These are phyloP conservation scores for Callipepla squamata DNA, from an alignment of 2,113 vertebrate species.

Conservation along the genomic window DNA sequence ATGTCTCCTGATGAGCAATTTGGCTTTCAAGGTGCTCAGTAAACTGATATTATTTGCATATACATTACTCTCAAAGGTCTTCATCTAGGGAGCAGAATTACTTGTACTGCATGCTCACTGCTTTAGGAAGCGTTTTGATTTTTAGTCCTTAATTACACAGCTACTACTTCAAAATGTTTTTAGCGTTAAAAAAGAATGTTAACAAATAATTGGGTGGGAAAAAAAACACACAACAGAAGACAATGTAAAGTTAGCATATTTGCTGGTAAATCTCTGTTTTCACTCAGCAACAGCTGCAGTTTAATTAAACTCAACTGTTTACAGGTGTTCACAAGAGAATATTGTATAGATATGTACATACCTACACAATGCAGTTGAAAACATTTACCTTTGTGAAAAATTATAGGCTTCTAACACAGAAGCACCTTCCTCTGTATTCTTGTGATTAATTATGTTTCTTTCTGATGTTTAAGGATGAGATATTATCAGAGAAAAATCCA, in stretches of 20 bases:
- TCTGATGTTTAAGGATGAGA: slow-evolving; percentile 40
- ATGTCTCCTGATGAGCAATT: slow-evolving; percentile 52
- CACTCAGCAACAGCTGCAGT: slow-evolving; percentile 48
- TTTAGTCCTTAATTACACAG: slow-evolving; percentile 50
- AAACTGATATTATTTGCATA: slow-evolving; percentile 58
- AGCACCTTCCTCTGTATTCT: not conserved
- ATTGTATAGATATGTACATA: not conserved
- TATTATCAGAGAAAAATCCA: slow-evolving; percentile 39
- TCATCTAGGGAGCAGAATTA: slow-evolving; percentile 19
- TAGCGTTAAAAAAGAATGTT: slow-evolving; percentile 20
- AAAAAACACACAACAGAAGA: not conserved
- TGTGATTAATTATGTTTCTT: slow-evolving; percentile 37
- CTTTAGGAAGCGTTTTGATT: slow-evolving; percentile 44
- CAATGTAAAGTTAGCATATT: slow-evolving; percentile 13
- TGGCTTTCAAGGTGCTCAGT: slow-evolving; percentile 55
- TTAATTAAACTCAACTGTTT: slow-evolving; percentile 61
- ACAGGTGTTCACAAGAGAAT: slow-evolving; percentile 41
- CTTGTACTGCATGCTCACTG: not conserved
- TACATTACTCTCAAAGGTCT: slow-evolving; percentile 26
- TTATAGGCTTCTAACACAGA: not conserved
- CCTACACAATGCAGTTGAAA: not conserved
- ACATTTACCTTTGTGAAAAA: slow-evolving; percentile 11
- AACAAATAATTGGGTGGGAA: not conserved
- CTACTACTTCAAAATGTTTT: slow-evolving; percentile 38
- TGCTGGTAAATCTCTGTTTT: slow-evolving; percentile 40